phyloP scores from a whole-genome alignment of 2,888 invertebrate species.

The Mellilla xanthometata region DNA sequence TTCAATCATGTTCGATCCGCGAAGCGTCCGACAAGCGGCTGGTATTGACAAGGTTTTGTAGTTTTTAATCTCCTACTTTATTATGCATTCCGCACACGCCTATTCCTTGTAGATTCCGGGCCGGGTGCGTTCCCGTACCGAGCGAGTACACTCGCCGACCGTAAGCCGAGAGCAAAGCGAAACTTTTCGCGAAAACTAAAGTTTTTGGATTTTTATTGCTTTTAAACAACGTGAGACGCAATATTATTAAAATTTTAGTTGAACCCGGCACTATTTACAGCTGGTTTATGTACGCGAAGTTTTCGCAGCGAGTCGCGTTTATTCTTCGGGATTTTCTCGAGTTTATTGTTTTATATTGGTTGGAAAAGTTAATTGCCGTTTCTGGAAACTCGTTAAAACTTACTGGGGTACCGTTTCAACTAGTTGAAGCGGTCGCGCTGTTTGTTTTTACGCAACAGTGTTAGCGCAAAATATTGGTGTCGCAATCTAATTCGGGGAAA shows the following conservation, averaged over 20 bases:
- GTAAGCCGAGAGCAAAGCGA: slow-evolving; percentile 66
- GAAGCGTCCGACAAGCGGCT: slow-evolving; percentile 41
- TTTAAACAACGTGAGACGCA: slow-evolving; percentile 75
- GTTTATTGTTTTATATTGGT: slow-evolving; percentile 28
- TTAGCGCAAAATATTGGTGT: slow-evolving; percentile 4
- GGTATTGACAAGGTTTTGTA: slow-evolving; percentile 76
- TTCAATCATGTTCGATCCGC: slow-evolving; percentile 30
- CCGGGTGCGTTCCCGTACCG: slow-evolving; percentile 54
- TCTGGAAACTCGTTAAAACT: slow-evolving; percentile 1
- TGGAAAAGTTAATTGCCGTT: slow-evolving; percentile 14
- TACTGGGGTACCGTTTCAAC: not conserved
- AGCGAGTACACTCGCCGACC: slow-evolving; percentile 28
- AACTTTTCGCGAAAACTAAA: slow-evolving; percentile 74
- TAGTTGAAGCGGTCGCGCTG: not conserved
- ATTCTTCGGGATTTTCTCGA: slow-evolving; percentile 27
- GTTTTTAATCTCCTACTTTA: slow-evolving; percentile 79
- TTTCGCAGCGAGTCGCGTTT: slow-evolving; percentile 26
- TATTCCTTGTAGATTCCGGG: slow-evolving; percentile 73
- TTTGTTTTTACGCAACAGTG: not conserved
- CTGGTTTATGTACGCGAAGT: slow-evolving; percentile 34
- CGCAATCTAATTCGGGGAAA: slow-evolving; percentile 15
- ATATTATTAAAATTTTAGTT: slow-evolving; percentile 71
- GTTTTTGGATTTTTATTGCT: slow-evolving; percentile 79
- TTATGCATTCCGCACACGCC: slow-evolving; percentile 81
- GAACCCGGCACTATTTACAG: slow-evolving; percentile 37